Evolutionary conservation across 2,113 vertebrate genomes (phyloP).

Genomic region (Peromyscus leucopus): DNA sequence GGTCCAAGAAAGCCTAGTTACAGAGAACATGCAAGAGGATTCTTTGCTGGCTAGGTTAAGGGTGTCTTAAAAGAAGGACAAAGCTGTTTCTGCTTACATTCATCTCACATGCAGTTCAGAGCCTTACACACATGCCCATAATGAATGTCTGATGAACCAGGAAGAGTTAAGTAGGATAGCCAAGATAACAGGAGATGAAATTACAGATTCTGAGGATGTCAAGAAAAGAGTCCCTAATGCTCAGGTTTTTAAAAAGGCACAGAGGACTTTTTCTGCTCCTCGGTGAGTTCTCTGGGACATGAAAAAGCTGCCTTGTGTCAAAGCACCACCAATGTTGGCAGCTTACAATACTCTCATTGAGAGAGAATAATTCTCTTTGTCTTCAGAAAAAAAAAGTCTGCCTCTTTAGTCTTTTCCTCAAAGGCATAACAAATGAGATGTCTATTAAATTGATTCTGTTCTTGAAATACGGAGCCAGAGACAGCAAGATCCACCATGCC

Average conservation of each 20-base stretch:
- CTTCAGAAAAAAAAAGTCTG: not conserved
- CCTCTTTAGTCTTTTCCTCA: not conserved
- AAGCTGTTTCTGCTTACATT: not conserved
- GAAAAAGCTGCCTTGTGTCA: not conserved
- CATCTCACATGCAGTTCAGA: not conserved
- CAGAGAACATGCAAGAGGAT: not conserved
- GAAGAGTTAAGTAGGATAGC: not conserved
- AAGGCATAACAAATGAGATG: not conserved
- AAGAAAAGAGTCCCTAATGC: not conserved
- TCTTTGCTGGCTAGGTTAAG: not conserved
- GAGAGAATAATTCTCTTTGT: not conserved
- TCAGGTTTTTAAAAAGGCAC: not conserved
- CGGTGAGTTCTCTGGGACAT: not conserved
- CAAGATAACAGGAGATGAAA: not conserved
- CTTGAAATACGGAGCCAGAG: not conserved
- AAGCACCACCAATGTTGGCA: not conserved
- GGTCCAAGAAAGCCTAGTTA: not conserved
- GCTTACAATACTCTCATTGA: not conserved
- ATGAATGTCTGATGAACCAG: not conserved
- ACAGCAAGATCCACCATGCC: not conserved
- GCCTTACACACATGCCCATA: too few species aligned
- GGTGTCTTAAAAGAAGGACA: not conserved
- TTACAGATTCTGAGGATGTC: not conserved
- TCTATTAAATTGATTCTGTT: not conserved
- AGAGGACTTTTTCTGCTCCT: not conserved